Conservation (phyloP, 2,888 invertebrate genomes). For the Hofmannophila pseudospretella region DNA sequence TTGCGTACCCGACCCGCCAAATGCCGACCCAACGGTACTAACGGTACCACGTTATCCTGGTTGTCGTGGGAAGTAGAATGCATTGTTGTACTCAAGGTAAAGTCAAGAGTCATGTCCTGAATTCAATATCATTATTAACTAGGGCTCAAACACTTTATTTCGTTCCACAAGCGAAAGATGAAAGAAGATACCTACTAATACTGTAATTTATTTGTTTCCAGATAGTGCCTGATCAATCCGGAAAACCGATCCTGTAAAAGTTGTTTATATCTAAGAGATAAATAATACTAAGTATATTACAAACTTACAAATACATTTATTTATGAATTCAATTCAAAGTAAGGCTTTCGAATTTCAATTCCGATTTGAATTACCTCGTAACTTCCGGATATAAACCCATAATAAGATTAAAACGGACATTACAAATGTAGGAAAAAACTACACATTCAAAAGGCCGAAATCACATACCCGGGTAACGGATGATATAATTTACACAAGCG, state of each 20-base stretch:
- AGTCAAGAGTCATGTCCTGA: background rate
- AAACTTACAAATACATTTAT: too few relatives aligned
- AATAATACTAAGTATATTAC: too few relatives aligned
- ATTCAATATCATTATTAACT: background rate
- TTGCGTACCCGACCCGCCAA: constrained; percentile 47
- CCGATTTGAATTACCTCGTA: too few relatives aligned
- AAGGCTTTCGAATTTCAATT: background rate
- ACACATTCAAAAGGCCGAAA: constrained; percentile 51
- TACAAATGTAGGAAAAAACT: constrained; percentile 34
- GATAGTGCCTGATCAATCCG: too few relatives aligned
- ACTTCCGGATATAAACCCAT: constrained; percentile 43
- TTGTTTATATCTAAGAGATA: too few relatives aligned
- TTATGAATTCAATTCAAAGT: background rate
- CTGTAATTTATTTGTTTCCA: too few relatives aligned
- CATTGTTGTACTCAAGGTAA: background rate
- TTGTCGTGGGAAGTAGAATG: constrained; percentile 15
- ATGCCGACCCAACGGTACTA: constrained; percentile 47
- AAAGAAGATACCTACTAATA: too few relatives aligned
- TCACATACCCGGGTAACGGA: constrained; percentile 52
- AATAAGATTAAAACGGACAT: constrained; percentile 50
- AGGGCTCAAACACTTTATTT: too few relatives aligned
- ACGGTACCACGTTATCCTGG: constrained; percentile 32
- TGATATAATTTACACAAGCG: constrained; percentile 59
- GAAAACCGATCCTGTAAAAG: too few relatives aligned
- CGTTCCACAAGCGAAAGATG: too few relatives aligned